Conservation (phyloP, 2,888 invertebrate species). For the Dasysyrphus albostriatus region DNA sequence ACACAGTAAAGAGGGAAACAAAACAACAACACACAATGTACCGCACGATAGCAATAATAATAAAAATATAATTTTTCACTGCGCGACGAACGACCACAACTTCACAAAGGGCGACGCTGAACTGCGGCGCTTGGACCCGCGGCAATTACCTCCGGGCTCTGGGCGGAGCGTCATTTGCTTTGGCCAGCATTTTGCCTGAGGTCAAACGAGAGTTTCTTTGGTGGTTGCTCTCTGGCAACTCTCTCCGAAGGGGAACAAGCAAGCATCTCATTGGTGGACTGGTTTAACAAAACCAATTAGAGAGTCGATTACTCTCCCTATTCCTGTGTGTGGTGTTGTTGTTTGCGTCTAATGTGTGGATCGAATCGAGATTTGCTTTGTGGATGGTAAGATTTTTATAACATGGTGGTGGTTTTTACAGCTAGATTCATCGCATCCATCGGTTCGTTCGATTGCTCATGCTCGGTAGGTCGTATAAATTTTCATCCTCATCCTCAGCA, state of each 20-base stretch:
- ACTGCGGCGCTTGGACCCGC: slow-evolving; percentile 76
- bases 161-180: slow-evolving; percentile 76
- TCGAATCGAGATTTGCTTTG: neutral
- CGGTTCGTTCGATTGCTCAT: slow-evolving; percentile 14
- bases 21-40: slow-evolving; percentile 44
- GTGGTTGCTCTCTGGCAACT: slow-evolving; percentile 59
- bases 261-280: slow-evolving; percentile 57
- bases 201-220: slow-evolving; percentile 62
- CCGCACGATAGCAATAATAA: slow-evolving; percentile 48
- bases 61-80: slow-evolving; percentile 49
- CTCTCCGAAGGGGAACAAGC: slow-evolving; percentile 70
- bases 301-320: slow-evolving; percentile 59
- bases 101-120: slow-evolving; percentile 74
- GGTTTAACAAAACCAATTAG: slow-evolving; percentile 66
- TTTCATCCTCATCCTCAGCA: neutral
- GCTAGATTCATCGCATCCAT: slow-evolving; percentile 7
- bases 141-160: slow-evolving; percentile 81
- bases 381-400: slow-evolving; percentile 58
- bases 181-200: slow-evolving; percentile 68
- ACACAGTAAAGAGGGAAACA: slow-evolving; percentile 34
- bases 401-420: slow-evolving; percentile 35
- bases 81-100: slow-evolving; percentile 73
- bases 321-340: neutral
- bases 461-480: slow-evolving; percentile 5
- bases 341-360: slow-evolving; percentile 33